These are phyloP conservation scores for Ophion ventricosus DNA, from an alignment of 2,888 invertebrate species.

Conservation along the genomic window DNA sequence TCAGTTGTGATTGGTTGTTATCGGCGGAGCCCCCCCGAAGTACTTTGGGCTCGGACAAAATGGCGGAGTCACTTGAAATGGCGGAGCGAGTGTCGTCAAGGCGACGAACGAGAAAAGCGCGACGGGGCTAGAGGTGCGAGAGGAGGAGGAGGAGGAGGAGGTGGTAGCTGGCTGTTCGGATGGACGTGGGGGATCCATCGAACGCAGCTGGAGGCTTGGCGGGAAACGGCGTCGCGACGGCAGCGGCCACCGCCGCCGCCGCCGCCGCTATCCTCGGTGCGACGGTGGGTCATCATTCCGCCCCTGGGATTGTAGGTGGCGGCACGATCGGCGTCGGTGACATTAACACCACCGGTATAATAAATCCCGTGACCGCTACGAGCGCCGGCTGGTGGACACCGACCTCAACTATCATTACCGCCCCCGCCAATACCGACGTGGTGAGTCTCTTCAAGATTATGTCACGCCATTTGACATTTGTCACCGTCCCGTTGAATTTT, in stretches of 20 bases:
- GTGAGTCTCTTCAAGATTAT: constrained; percentile 70
- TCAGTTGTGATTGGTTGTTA: no score
- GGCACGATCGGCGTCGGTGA: constrained; percentile 71
- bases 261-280: constrained; percentile 76
- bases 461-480: not conserved
- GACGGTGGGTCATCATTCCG: constrained; percentile 68
- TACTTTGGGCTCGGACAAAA: not conserved
- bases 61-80: constrained; percentile 23
- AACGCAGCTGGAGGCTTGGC: constrained; percentile 76
- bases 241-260: constrained; percentile 76
- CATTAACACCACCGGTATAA: constrained; percentile 40
- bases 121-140: constrained; percentile 45
- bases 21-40: no score
- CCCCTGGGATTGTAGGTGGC: constrained; percentile 64
- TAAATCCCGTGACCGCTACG: constrained; percentile 71
- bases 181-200: constrained; percentile 80
- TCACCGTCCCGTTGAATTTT: not conserved
- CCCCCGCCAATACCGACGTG: constrained; percentile 81
- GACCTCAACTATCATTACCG: constrained; percentile 77
- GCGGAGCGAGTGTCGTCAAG: constrained; percentile 21
- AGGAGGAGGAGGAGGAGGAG: constrained; percentile 25
- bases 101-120: constrained; percentile 45
- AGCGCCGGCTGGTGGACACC: constrained; percentile 81
- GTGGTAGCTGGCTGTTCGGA: constrained; percentile 73
- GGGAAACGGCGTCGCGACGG: constrained; percentile 73